phyloP scores from a whole-genome alignment of 2,113 vertebrate species.

The Rhadina sibilatrix region DNA sequence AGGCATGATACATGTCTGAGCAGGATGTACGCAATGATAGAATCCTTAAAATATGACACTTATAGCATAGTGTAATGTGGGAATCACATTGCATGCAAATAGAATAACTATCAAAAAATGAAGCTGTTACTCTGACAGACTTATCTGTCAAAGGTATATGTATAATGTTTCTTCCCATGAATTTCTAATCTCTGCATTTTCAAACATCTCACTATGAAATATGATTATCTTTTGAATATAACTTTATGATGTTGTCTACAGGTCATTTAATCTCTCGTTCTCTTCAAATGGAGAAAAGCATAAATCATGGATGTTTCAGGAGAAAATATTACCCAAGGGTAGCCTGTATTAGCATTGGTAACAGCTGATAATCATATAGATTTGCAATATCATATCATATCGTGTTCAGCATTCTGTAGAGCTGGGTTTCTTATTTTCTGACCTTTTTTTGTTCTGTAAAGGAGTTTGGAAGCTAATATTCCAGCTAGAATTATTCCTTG shows the following conservation, averaged over 20 bases:
- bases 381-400: background rate
- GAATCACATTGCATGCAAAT: background rate
- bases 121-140: background rate
- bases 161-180: background rate
- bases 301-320: background rate
- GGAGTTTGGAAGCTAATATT: background rate
- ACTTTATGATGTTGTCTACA: slow-evolving; percentile 24
- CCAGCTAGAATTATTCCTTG: background rate
- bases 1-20: background rate
- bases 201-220: background rate
- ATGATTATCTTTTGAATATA: background rate
- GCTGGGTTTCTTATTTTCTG: background rate
- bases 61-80: background rate
- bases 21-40: background rate
- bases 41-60: background rate
- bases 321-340: slow-evolving; percentile 1
- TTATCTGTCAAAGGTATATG: background rate
- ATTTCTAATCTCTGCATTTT: slow-evolving; percentile 18
- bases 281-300: background rate
- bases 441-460: background rate
- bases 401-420: background rate
- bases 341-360: background rate
- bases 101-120: background rate
- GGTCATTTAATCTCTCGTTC: slow-evolving; percentile 40
- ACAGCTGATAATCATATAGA: slow-evolving; percentile 22